These are phyloP conservation scores for Chelon labrosus DNA, from an alignment of 2,797 vertebrate genomes.

Conservation along the genomic window DNA sequence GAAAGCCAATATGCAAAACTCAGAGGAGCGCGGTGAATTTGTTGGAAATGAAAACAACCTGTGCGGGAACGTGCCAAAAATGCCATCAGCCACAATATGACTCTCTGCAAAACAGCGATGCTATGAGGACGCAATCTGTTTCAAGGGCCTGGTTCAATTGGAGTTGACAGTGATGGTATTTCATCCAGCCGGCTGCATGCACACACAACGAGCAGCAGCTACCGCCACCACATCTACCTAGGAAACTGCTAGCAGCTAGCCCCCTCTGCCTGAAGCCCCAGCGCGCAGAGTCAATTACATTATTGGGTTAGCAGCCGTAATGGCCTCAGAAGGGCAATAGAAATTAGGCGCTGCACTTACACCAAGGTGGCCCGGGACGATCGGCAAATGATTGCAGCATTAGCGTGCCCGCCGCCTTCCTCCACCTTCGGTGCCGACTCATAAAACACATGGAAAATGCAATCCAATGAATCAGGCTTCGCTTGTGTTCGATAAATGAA, in stretches of 20 bases:
- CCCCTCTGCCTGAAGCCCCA: slow-evolving; percentile 61
- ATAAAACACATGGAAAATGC: slow-evolving; percentile 57
- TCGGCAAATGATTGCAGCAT: slow-evolving; percentile 73
- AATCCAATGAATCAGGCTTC: slow-evolving; percentile 47
- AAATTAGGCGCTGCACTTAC: slow-evolving; percentile 77
- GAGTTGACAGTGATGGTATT: slow-evolving; percentile 63
- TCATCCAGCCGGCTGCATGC: slow-evolving; percentile 50
- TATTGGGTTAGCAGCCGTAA: slow-evolving; percentile 76
- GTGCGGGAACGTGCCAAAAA: slow-evolving; percentile 57
- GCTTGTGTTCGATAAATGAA: slow-evolving; percentile 32
- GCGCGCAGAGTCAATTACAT: slow-evolving; percentile 75
- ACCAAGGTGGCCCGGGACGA: slow-evolving; percentile 65
- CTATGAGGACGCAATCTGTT: slow-evolving; percentile 62
- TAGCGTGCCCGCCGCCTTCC: slow-evolving; percentile 49
- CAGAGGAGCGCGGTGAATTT: slow-evolving; percentile 30
- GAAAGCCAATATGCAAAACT: slow-evolving; percentile 46
- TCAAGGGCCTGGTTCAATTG: slow-evolving; percentile 61
- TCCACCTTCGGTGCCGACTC: slow-evolving; percentile 40
- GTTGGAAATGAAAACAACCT: slow-evolving; percentile 49
- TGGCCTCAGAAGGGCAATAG: slow-evolving; percentile 78
- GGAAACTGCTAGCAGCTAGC: slow-evolving; percentile 64
- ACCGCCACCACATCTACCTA: slow-evolving; percentile 13
- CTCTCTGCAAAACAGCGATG: slow-evolving; percentile 31
- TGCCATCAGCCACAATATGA: slow-evolving; percentile 58
- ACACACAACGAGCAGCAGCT: slow-evolving; percentile 1